Percentiles rank a stretch among this genome's conserved stretches.
Evolutionary conservation across 2,113 vertebrate species (phyloP).

Genomic region (Prionailurus bengalensis): DNA sequence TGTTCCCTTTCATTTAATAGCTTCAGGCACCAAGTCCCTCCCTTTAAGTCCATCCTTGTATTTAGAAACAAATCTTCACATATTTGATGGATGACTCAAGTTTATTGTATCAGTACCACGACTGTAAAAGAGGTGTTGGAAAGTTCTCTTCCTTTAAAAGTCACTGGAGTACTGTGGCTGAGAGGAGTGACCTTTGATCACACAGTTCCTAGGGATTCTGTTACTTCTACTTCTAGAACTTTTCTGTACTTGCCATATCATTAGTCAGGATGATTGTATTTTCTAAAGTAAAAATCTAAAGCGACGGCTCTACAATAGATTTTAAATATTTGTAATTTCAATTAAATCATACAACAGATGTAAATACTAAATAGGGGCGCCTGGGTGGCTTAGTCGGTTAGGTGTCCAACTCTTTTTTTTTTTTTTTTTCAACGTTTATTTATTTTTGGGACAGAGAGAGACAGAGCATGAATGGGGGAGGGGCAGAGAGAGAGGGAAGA

Average conservation of each 20-base stretch:
- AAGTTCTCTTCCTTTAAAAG: neutral
- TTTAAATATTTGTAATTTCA: neutral
- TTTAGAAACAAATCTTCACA: neutral
- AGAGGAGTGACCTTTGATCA: neutral
- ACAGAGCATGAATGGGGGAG: too few species aligned
- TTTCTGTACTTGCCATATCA: neutral
- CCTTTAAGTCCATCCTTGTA: neutral
- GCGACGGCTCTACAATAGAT: neutral
- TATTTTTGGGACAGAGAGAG: too few species aligned
- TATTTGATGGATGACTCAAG: neutral
- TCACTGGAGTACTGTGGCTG: neutral
- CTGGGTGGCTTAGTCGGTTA: too few species aligned
- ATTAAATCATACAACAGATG: neutral
- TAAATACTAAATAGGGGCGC: neutral
- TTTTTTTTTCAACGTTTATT: too few species aligned
- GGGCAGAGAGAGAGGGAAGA: too few species aligned
- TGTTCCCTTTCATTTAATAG: neutral
- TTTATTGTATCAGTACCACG: neutral
- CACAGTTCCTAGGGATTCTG: neutral
- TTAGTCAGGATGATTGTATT: neutral
- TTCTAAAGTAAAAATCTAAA: constrained; percentile 28
- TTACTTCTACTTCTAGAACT: neutral
- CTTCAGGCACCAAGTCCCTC: neutral
- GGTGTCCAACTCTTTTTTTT: too few species aligned
- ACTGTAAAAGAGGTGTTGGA: neutral